Percentiles rank a stretch among this genome's conserved stretches.
Conservation (phyloP, 1,140 invertebrate species). For the Rhopalosiphum padi region DNA sequence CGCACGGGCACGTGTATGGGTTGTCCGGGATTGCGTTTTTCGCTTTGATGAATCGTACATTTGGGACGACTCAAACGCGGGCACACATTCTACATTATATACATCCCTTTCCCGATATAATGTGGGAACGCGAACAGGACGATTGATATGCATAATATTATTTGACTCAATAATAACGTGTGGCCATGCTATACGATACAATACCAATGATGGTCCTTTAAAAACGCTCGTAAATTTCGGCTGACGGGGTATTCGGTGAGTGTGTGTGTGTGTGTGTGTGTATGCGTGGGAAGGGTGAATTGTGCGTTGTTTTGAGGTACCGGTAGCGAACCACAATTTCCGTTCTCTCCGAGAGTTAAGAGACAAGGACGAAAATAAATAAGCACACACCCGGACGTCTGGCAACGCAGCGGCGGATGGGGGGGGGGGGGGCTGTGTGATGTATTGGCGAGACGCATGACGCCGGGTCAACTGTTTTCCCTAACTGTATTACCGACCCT, state of each 20-base stretch:
- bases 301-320: not conserved
- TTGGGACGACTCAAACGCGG: constrained; percentile 31
- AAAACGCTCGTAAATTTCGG: not conserved
- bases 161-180: constrained; percentile 36
- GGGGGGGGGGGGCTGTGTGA: not conserved
- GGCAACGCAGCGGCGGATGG: not conserved
- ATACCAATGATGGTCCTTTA: not conserved
- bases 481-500: constrained; percentile 25
- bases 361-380: constrained; percentile 15
- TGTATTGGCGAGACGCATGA: constrained; percentile 5
- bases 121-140: not conserved
- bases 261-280: not conserved
- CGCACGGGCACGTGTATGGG: no score
- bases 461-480: constrained; percentile 1
- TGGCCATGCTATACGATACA: not conserved
- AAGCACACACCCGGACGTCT: not conserved
- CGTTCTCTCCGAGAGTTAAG: not conserved
- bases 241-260: not conserved
- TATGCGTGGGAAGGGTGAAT: no score
- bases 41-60: constrained; percentile 54
- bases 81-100: not conserved
- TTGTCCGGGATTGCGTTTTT: constrained; percentile 52
- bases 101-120: not conserved
- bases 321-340: not conserved
- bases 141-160: constrained; percentile 50